These are phyloP conservation scores for Heliopora coerulea DNA, from an alignment of 92 coral and sea anemone genomes.

Conservation along the genomic window DNA sequence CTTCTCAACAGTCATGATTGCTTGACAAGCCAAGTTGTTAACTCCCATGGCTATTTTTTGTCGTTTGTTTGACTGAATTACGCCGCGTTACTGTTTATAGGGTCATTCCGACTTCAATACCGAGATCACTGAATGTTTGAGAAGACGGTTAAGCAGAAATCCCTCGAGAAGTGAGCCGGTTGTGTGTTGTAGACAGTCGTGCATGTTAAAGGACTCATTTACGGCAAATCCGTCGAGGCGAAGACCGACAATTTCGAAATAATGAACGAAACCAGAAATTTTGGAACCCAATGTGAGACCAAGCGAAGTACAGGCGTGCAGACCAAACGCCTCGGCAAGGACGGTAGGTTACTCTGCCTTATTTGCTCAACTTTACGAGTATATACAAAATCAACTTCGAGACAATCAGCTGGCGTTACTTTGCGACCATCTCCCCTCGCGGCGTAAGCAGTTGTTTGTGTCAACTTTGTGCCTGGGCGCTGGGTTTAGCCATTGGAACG, in stretches of 20 bases:
- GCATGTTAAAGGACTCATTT: no score
- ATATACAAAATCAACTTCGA: not conserved
- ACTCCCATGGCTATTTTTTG: not conserved
- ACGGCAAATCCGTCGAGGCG: not conserved
- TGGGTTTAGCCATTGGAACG: no score
- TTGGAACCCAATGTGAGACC: slow-evolving; percentile 26
- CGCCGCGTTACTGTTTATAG: not conserved
- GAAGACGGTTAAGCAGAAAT: not conserved
- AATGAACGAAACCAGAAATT: slow-evolving; percentile 6
- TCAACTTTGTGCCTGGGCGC: no score
- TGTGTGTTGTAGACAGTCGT: no score
- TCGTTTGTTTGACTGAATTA: not conserved
- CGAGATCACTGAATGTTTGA: no score
- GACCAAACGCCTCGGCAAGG: slow-evolving; percentile 30
- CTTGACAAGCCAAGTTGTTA: not conserved
- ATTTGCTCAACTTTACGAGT: not conserved
- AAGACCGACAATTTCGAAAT: not conserved
- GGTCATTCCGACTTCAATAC: no score
- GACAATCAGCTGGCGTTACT: no score
- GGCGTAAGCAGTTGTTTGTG: no score
- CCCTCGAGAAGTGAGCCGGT: no score
- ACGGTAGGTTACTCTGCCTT: not conserved
- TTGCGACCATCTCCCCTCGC: no score
- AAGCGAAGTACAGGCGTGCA: slow-evolving; percentile 23
- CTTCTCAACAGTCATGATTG: not conserved